Evolutionary conservation across 2,888 invertebrate genomes (phyloP), one percentile per base, ranked within the genome.

Genomic region (Lottia scabra): DNA sequence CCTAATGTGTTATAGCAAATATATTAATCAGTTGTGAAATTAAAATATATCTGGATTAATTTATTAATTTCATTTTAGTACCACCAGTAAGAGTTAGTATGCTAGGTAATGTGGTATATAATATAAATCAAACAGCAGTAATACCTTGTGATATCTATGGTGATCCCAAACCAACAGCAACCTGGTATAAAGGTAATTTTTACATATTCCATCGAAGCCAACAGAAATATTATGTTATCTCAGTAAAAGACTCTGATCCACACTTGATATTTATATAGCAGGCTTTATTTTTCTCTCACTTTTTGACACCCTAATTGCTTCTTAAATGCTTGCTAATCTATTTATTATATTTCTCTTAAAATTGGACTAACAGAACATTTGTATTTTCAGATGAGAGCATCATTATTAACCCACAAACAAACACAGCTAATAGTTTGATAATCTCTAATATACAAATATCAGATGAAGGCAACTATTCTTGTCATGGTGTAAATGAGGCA

Each of bases 111-210:
- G 67, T 77, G 3, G 71, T 77, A 15, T 82, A 74, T 1, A 81
- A 71, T 44, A 72, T 74, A n/a, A 79, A 79, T 13, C 72, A 78
- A 15, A 73, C 81, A 4, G 72, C 81, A 15, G 73, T 81, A 16
- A 68, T 85, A 46, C 78, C 38, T 8, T 38, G 38, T 38, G 38
- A 38, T 65, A 78, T 85, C 12, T 82, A 83, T 70, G 80, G 85
- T 66, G 83, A 84, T 66, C 85, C 85, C 1, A 65, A 26, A 46
- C 84, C 85, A 43, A 46, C 64, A 1, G 71, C 84, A 12, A 74
- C 72, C 0, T 85, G 85, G 85, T 81, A 73, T 68, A 83, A 81
- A 78, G 81, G 85, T 84, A 78, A 72, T 68, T 70, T 12, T 19
- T 5, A n/a, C n/a, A n/a, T n/a, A n/a, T n/a, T n/a, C n/a, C n/a